Base-by-base conservation (phyloP, 2,888 invertebrate genomes). In the Sminthurides aquaticus region DNA sequence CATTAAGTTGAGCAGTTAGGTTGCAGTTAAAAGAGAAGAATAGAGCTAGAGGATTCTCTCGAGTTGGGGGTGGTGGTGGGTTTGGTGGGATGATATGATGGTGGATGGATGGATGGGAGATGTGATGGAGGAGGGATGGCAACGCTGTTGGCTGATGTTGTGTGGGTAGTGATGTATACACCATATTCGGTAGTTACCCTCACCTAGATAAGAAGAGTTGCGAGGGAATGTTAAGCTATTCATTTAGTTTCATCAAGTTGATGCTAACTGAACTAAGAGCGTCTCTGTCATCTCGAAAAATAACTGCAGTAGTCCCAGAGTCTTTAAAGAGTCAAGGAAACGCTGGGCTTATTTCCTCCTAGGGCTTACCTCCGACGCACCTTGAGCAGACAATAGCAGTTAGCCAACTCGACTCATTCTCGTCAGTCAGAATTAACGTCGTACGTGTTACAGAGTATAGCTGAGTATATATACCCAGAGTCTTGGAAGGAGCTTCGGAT, bases 131-230 rank as follows among this genome's bases (percentile, higher is more conserved):
- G 11, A 52, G 20, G 52, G 20, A 52, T 52, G 52, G 52, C 15
- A 43, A 52, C 5, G 52, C 20, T 52, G 18, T 43, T 43, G 43
- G 43, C 18, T 11, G 8, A 18, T 49, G 57, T 62, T 8, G 64
- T 59, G 64, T 58, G 64, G 52, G 58, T 58, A 64, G 64, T 64
- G 22, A 20, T 52, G 52, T 52, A 64, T 58, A 52, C 34, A 54
- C 64, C 64, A 64, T 64, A 64, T 64, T 58, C 57, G 64, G 58
- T 64, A 64, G 58, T 64, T 58, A 49, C 54, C 52, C 49, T 64
- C 62, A 62, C 62, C 62, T 62, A 62, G 64, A 64, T 64, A 64
- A 64, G 64, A 62, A 62, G 62, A 64, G 57, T 64, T 58, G 15
- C 52, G 54, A 57, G 57, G 29, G 43, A 64, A 58, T 64, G 58